Percentiles rank a stretch among this genome's conserved stretches.
Evolutionary conservation across 2,888 invertebrate species (phyloP).

Genomic region (Diarsia mendica): DNA sequence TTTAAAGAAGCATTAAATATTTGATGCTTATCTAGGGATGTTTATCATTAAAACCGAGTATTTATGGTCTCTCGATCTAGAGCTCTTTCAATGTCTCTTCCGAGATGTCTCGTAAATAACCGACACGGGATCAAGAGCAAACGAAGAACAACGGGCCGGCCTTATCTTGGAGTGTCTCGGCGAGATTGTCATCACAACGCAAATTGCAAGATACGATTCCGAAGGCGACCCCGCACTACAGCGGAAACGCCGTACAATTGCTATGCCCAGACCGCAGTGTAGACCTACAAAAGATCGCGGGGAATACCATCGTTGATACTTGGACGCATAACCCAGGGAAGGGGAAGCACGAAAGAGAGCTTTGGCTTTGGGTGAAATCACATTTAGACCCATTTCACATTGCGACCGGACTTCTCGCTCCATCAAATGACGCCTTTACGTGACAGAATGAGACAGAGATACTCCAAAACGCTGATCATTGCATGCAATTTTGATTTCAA

Average conservation of each 20-base stretch:
- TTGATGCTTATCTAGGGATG: no score
- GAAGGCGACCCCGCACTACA: background rate
- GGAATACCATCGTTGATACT: background rate
- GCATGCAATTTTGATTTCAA: background rate
- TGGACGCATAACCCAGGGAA: background rate
- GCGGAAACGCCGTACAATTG: background rate
- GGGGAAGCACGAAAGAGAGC: background rate
- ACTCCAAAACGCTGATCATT: background rate
- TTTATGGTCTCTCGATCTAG: no score
- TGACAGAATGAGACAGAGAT: background rate
- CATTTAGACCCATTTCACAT: background rate
- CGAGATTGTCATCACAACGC: no score
- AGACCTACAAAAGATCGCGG: background rate
- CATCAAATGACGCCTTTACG: background rate
- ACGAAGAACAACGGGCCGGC: no score
- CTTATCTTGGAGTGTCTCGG: no score
- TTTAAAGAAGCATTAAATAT: background rate
- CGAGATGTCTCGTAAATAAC: no score
- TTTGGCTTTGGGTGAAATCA: background rate
- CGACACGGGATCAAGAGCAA: no score
- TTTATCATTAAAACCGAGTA: background rate
- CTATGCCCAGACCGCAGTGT: background rate
- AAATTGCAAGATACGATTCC: background rate
- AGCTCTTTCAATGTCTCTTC: no score
- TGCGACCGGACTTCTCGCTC: background rate